Percentiles rank a stretch among this genome's conserved stretches.
phyloP scores from a whole-genome alignment of 2,888 invertebrate genomes.

The Nephrotoma guestfalica region DNA sequence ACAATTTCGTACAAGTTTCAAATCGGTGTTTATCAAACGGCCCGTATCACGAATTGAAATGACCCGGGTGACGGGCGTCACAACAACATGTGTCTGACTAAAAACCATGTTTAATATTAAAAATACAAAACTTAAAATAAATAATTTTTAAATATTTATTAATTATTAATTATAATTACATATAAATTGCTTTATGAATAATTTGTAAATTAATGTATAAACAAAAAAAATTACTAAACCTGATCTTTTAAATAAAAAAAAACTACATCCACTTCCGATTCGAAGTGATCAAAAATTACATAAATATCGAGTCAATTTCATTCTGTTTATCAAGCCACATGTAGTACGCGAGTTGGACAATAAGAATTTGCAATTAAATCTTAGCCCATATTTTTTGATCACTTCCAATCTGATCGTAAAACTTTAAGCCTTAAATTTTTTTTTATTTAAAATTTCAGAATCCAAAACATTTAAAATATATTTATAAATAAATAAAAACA shows the following conservation, averaged over 20 bases:
- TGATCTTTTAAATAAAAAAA: not conserved
- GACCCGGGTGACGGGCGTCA: conserved; percentile 27
- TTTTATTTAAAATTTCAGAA: not conserved
- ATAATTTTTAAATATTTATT: not conserved
- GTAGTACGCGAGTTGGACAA: not conserved
- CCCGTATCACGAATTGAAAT: conserved; percentile 35
- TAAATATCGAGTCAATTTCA: not conserved
- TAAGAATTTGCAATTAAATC: not conserved
- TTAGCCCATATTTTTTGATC: not conserved
- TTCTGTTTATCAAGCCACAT: not conserved
- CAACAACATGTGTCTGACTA: conserved; percentile 30
- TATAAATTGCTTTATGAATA: not conserved
- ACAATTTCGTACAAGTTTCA: conserved; percentile 74
- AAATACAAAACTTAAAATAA: not conserved
- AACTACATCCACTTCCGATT: not conserved
- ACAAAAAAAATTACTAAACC: not conserved
- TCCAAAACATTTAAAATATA: not conserved
- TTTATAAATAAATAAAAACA: not conserved
- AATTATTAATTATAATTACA: not conserved
- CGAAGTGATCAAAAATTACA: not conserved
- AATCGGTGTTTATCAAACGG: conserved; percentile 52
- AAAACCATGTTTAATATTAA: conserved; percentile 6
- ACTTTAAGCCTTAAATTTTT: not conserved
- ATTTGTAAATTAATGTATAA: not conserved
- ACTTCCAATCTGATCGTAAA: not conserved